Percentiles rank a stretch among this genome's conserved stretches.
These are phyloP conservation scores for Mormyrus hasselquistii DNA, from an alignment of 2,797 vertebrate species.

Conservation along the genomic window DNA sequence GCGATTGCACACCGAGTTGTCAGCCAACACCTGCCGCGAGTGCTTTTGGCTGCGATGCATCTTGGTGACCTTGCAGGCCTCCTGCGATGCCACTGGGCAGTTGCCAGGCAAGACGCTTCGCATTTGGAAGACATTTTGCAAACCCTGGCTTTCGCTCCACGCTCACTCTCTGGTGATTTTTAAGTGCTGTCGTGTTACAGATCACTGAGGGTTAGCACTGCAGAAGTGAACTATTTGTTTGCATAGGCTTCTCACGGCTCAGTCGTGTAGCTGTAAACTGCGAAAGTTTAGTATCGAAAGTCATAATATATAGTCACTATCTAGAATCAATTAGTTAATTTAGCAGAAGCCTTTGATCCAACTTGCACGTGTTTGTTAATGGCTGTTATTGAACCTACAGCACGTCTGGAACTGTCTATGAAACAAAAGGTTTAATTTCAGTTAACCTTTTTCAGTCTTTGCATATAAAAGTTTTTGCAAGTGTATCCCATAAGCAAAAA, in stretches of 20 bases:
- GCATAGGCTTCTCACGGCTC: not conserved
- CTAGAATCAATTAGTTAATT: not conserved
- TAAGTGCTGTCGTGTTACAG: not conserved
- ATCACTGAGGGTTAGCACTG: not conserved
- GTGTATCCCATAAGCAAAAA: not conserved
- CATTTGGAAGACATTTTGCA: constrained; percentile 10
- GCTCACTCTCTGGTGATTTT: not conserved
- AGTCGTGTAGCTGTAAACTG: not conserved
- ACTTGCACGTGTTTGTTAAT: not conserved
- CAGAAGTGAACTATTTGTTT: not conserved
- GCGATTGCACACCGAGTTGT: not conserved
- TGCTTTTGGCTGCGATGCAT: not conserved
- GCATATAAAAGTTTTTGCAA: not conserved
- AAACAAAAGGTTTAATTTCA: not conserved
- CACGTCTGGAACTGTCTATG: not conserved
- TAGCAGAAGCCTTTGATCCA: not conserved
- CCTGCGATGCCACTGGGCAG: not conserved
- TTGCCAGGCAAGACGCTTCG: not conserved
- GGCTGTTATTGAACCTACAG: not conserved
- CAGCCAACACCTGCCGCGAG: not conserved
- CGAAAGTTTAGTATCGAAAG: not conserved
- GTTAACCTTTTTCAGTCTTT: not conserved
- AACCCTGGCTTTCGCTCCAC: not conserved
- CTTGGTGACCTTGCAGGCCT: not conserved
- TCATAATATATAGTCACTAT: constrained; percentile 2